Evolutionary conservation across 2,888 invertebrate genomes (phyloP).

Genomic region (Cataglyphis cursor): DNA sequence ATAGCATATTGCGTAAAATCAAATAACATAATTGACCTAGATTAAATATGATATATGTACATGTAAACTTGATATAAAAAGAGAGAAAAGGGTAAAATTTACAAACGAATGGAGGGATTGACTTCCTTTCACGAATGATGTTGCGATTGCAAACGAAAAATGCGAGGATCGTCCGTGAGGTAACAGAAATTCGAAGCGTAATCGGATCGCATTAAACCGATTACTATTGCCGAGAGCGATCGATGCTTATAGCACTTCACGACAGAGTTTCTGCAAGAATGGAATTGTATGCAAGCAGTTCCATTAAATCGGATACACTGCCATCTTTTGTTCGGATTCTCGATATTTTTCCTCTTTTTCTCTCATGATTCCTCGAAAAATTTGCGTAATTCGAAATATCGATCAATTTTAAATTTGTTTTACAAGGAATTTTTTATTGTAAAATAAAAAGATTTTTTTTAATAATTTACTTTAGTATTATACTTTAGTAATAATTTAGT

Average conservation of each 20-base stretch:
- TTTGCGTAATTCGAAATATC: constrained; percentile 9
- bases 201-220: constrained; percentile 75
- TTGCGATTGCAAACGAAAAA: constrained; percentile 65
- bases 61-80: neutral
- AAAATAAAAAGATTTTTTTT: neutral
- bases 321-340: constrained; percentile 12
- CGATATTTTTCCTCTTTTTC: constrained; percentile 5
- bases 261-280: constrained; percentile 43
- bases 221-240: constrained; percentile 60
- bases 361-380: neutral
- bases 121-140: constrained; percentile 53
- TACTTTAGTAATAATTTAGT: no score
- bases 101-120: neutral
- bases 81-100: neutral
- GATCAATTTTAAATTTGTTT: neutral
- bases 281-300: constrained; percentile 57
- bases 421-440: neutral
- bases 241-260: constrained; percentile 55
- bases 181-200: constrained; percentile 70
- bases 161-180: constrained; percentile 56
- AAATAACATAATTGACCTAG: neutral
- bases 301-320: constrained; percentile 32
- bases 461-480: constrained; percentile 5
- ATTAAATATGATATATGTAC: neutral
- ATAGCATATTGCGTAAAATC: neutral